Evolutionary conservation across 2,888 invertebrate species (phyloP).

Genomic region (Andrena flavipes): DNA sequence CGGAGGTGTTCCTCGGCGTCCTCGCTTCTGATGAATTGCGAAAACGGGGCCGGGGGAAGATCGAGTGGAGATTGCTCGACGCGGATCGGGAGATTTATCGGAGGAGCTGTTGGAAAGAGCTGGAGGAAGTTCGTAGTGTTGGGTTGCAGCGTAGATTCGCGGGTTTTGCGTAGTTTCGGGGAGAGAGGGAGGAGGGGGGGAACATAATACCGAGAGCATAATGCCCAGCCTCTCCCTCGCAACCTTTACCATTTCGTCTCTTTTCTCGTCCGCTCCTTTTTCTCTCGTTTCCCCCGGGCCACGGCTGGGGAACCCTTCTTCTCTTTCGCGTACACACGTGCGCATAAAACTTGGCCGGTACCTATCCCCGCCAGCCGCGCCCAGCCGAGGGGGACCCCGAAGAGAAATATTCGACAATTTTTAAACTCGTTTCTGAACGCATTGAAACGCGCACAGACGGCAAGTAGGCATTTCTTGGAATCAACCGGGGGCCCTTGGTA

Average conservation of each 20-base stretch:
- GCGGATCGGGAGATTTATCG: no score
- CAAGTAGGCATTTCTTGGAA: conserved; percentile 78
- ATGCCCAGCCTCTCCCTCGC: conserved; percentile 61
- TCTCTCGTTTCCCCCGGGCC: conserved; percentile 37
- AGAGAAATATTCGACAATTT: conserved; percentile 83
- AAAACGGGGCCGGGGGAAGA: not conserved
- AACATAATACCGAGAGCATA: conserved; percentile 68
- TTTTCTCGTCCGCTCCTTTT: conserved; percentile 31
- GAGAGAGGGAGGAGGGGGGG: not conserved
- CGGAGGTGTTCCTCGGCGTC: not conserved
- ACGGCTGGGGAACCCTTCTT: conserved; percentile 49
- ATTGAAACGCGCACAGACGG: conserved; percentile 75
- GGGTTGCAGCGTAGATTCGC: conserved; percentile 4
- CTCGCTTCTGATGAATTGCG: conserved; percentile 1
- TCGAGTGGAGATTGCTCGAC: no score
- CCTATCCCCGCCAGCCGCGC: conserved; percentile 38
- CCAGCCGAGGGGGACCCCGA: conserved; percentile 38
- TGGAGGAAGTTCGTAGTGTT: not conserved
- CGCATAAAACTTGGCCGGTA: conserved; percentile 54
- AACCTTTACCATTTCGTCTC: conserved; percentile 65
- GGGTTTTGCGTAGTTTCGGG: conserved; percentile 13
- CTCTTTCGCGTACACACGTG: conserved; percentile 63
- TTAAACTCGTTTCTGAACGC: conserved; percentile 82
- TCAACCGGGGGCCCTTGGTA: conserved; percentile 58
- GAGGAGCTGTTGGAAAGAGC: no score